phyloP scores from a whole-genome alignment of 30 jellyfish, hydroid and myxozoan species.

The Kudoa iwatai region DNA sequence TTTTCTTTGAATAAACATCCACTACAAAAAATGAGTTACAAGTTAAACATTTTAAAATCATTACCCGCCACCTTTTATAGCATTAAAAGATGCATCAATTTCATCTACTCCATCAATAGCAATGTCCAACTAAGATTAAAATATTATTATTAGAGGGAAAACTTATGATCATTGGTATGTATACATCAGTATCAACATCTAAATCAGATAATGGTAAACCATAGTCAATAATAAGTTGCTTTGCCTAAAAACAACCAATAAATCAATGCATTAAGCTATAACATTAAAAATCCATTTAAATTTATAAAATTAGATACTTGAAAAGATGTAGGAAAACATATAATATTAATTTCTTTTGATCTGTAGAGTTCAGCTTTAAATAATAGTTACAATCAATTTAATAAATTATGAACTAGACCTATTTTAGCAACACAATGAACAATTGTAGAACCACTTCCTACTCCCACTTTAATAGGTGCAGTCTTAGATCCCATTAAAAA shows the following conservation, averaged over 20 bases:
- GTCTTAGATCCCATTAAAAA: no score
- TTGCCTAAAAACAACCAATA: slow-evolving; percentile 8
- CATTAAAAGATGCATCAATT: slow-evolving; percentile 17
- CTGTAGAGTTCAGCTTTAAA: slow-evolving; percentile 12
- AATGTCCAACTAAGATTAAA: slow-evolving; percentile 25
- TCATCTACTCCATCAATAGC: slow-evolving; percentile 98
- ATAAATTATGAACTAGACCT: slow-evolving; percentile 3
- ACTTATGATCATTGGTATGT: not conserved
- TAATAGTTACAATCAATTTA: not conserved
- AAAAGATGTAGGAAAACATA: slow-evolving; percentile 68
- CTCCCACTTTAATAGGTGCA: slow-evolving; percentile 4
- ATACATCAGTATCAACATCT: slow-evolving; percentile 20
- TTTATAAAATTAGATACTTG: slow-evolving; percentile 6
- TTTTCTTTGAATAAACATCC: slow-evolving; percentile 72
- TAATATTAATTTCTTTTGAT: slow-evolving; percentile 7
- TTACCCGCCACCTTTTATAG: slow-evolving; percentile 92
- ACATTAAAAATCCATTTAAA: not conserved
- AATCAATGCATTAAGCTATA: no score
- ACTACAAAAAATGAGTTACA: slow-evolving; percentile 4
- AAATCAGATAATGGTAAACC: slow-evolving; percentile 32
- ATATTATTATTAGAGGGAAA: not conserved
- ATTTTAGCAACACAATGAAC: slow-evolving; percentile 26
- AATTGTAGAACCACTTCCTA: slow-evolving; percentile 87
- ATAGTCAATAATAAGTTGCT: slow-evolving; percentile 31
- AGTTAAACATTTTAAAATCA: no score